A percentile compares a stretch with the other conserved stretches of the same genome.
These are phyloP conservation scores for Donacobius atricapilla DNA, from an alignment of 2,113 vertebrate genomes.

Conservation along the genomic window DNA sequence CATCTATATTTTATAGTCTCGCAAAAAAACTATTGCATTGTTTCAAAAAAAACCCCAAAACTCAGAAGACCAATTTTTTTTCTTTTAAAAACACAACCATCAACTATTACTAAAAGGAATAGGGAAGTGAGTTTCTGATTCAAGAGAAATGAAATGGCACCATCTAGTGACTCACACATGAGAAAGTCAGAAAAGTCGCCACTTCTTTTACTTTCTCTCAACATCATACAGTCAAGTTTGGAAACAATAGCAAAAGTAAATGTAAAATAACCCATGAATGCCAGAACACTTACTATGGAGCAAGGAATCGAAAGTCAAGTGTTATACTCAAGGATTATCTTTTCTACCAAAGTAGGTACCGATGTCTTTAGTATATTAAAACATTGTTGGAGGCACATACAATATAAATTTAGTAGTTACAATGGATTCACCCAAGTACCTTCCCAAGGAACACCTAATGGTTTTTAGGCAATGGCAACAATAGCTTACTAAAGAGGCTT, in stretches of 20 bases:
- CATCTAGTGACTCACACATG: conserved; percentile 53
- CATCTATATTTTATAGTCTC: not conserved
- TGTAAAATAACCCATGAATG: not conserved
- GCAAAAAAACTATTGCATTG: not conserved
- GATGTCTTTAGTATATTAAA: not conserved
- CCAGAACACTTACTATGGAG: not conserved
- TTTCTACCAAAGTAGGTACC: not conserved
- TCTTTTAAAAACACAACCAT: not conserved
- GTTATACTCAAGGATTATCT: not conserved
- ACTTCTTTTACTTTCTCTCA: not conserved
- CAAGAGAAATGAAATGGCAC: conserved; percentile 26
- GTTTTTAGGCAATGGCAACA: not conserved
- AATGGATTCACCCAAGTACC: not conserved
- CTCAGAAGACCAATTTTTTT: not conserved
- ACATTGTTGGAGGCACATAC: not conserved
- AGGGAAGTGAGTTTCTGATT: not conserved
- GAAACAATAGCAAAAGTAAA: not conserved
- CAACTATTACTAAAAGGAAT: not conserved
- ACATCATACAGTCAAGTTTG: not conserved
- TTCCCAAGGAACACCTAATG: not conserved
- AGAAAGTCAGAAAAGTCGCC: not conserved
- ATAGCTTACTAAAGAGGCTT: not conserved
- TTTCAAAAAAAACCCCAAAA: not conserved
- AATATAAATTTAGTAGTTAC: not conserved
- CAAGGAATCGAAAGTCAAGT: not conserved